Evolutionary conservation across 2,888 invertebrate genomes (phyloP).

Genomic region (Heliconius aoede): DNA sequence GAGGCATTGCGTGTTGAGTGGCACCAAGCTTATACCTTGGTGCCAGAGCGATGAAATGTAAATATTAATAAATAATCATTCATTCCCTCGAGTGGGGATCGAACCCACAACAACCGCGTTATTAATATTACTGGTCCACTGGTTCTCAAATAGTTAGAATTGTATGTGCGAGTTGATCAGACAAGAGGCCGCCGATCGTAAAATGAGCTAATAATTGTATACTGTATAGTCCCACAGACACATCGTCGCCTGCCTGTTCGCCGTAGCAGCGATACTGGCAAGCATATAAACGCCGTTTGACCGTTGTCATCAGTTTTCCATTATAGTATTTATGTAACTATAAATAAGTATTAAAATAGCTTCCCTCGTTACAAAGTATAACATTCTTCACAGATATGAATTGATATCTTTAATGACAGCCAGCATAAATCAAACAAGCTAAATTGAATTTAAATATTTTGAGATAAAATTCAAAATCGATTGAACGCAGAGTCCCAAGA

Average conservation of each 20-base stretch:
- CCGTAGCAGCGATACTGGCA: conserved; percentile 66
- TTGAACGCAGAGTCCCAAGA: conserved; percentile 49
- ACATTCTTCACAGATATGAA: conserved; percentile 63
- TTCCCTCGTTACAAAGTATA: conserved; percentile 54
- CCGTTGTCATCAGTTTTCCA: conserved; percentile 41
- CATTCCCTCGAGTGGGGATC: too few relatives aligned
- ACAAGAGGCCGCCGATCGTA: conserved; percentile 67
- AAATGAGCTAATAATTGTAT: conserved; percentile 72
- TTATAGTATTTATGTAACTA: conserved; percentile 50
- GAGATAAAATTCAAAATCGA: conserved; percentile 52
- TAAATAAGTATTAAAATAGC: conserved; percentile 52
- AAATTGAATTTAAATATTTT: conserved; percentile 50
- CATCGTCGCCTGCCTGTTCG: conserved; percentile 77
- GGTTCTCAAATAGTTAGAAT: conserved; percentile 26
- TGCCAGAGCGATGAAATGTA: too few relatives aligned
- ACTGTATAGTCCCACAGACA: conserved; percentile 69
- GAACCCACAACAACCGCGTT: background rate
- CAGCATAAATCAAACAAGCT: conserved; percentile 26
- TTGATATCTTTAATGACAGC: conserved; percentile 61
- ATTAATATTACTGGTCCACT: conserved; percentile 5
- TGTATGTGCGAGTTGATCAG: conserved; percentile 52
- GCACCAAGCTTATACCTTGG: too few relatives aligned
- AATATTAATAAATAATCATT: too few relatives aligned
- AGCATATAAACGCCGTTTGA: conserved; percentile 56
- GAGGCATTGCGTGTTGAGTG: too few relatives aligned